Base-by-base conservation (phyloP, 2,888 invertebrate species). In the Ellobium chinense region DNA sequence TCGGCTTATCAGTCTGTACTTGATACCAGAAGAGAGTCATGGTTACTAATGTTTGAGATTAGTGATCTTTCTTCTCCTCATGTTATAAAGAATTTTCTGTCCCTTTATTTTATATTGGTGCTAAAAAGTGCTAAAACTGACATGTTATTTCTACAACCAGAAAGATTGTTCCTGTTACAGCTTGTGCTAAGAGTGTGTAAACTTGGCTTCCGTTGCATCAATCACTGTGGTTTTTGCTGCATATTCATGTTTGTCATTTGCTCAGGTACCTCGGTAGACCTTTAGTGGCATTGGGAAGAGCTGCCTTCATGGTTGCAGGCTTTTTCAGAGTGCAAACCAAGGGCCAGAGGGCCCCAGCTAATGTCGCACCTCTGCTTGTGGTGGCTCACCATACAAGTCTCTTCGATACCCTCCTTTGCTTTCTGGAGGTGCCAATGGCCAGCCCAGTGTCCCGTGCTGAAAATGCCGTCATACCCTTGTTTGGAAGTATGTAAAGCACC, bases 381-480 rank as follows among this genome's bases (percentile, higher is more conserved):
- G 73, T 54, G 2, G 80, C 80, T 2, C 80, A 60, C 29, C 80
- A 80, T 24, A 56, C 73, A 29, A 72, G 73, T 27, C 12, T 74
- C 31, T 66, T 80, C 12, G 80, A 80, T 27, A 66, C 36, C 1
- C 1, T 74, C 85, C 95, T 97, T 81, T 95, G 95, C 91, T 72
- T 73, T 68, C 5, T 73, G 66, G 62, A 37, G 12, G 95, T 97
- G 86, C 96, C 96, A n/a, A 96, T 96, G 72, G 97, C 97, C 36
- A 96, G 97, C 89, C 96, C 97, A 91, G 97, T 98, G 87, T 97
- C 97, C 84, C 97, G 97, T 93, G 96, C 95, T 29, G 97, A 97
- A 92, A 96, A 97, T 36, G 95, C 96, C 75, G 94, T 95, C 83
- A 95, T 97, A 89, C 97, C 97, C 81, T 94, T 98, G 90, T 96